A percentile compares a stretch with the other conserved stretches of the same genome.
phyloP scores from a whole-genome alignment of 2,113 vertebrate genomes.

The Romanogobio albipinnatus region DNA sequence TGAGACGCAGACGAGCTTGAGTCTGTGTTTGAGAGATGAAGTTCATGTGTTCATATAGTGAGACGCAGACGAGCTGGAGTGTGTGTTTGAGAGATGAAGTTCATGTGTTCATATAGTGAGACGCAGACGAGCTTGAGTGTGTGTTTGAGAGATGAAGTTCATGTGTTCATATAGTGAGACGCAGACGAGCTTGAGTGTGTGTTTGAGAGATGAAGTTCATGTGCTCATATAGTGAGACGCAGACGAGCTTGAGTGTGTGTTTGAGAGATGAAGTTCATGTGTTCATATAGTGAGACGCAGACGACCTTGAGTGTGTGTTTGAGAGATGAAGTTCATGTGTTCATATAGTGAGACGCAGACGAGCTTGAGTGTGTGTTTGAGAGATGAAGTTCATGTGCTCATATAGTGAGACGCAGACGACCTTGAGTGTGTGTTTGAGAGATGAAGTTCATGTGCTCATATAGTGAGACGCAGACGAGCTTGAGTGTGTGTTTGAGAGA shows the following conservation, averaged over 20 bases:
- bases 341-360: too few relatives aligned
- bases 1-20: neutral
- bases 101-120: neutral
- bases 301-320: neutral
- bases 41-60: neutral
- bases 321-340: too few relatives aligned
- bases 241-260: neutral
- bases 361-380: too few relatives aligned
- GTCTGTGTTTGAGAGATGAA: neutral
- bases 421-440: too few relatives aligned
- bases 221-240: neutral
- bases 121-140: neutral
- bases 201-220: neutral
- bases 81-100: neutral
- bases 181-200: neutral
- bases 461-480: too few relatives aligned
- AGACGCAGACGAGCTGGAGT: neutral
- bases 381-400: too few relatives aligned
- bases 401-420: too few relatives aligned
- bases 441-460: too few relatives aligned
- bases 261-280: neutral
- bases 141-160: neutral
- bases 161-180: neutral
- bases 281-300: neutral
- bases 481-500: too few relatives aligned